These are phyloP conservation scores for Troides aeacus DNA, from an alignment of 2,888 invertebrate genomes.

Conservation along the genomic window DNA sequence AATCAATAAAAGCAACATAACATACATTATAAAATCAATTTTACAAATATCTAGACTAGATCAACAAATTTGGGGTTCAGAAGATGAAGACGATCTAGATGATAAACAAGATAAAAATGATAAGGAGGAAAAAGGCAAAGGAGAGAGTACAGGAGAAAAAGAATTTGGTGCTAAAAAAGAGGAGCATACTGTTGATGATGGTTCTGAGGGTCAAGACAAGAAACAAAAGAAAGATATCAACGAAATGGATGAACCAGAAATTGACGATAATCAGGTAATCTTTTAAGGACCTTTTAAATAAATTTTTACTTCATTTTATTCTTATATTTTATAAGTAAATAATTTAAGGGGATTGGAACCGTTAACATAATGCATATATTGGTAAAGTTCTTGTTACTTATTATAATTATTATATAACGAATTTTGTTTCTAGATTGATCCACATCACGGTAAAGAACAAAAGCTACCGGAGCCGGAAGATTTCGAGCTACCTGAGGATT, in stretches of 20 bases:
- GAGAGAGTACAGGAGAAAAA: conserved; percentile 83
- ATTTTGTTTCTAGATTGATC: conserved; percentile 78
- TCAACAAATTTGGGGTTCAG: conserved; percentile 91
- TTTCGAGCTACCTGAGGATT: conserved; percentile 92
- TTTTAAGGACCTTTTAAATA: neutral
- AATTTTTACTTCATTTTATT: too few species aligned
- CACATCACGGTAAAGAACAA: conserved; percentile 89
- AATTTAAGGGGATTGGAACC: too few species aligned
- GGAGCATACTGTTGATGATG: conserved; percentile 78
- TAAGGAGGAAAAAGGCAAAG: conserved; percentile 81
- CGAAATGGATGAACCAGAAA: conserved; percentile 89
- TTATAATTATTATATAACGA: neutral
- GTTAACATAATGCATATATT: too few species aligned
- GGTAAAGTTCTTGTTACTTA: too few species aligned
- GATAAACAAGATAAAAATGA: conserved; percentile 75
- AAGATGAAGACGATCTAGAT: conserved; percentile 86
- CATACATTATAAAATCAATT: too few species aligned
- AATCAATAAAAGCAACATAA: too few species aligned
- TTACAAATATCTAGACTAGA: conserved; percentile 71
- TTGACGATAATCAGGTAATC: conserved; percentile 87
- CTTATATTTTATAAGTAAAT: too few species aligned
- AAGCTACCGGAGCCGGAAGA: conserved; percentile 90
- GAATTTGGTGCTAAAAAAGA: conserved; percentile 87
- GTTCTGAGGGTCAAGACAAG: conserved; percentile 77
- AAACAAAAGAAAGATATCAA: conserved; percentile 86